Conservation (phyloP, 2,113 vertebrate genomes). For the Gobius niger region DNA sequence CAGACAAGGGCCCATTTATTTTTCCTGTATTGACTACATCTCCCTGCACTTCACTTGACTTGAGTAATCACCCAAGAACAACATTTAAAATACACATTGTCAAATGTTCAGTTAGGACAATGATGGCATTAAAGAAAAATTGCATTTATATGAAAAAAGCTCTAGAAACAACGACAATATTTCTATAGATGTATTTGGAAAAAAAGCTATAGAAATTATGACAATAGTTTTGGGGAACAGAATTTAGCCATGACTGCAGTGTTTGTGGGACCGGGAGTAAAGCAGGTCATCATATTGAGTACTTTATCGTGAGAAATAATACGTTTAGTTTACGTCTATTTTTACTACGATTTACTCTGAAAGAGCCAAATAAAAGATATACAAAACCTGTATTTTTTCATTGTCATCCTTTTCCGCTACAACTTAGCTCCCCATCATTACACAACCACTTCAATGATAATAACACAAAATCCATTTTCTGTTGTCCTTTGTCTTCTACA, state of each 20-base stretch:
- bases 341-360: background rate
- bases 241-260: no score
- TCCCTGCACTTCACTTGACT: slow-evolving; percentile 50
- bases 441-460: background rate
- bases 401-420: background rate
- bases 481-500: slow-evolving; percentile 14
- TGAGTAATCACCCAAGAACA: slow-evolving; percentile 51
- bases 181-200: background rate
- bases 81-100: slow-evolving; percentile 46
- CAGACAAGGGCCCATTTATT: slow-evolving; percentile 62
- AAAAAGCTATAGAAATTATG: no score
- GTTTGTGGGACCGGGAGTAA: no score
- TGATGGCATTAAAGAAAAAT: slow-evolving; percentile 1
- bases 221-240: no score
- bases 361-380: background rate
- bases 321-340: no score
- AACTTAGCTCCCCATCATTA: background rate
- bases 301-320: no score
- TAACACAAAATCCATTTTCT: slow-evolving; percentile 14
- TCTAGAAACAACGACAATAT: background rate
- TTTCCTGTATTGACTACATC: slow-evolving; percentile 61
- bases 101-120: slow-evolving; percentile 28
- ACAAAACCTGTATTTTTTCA: background rate
- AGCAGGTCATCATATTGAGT: no score
- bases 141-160: background rate